Evolutionary conservation across 2,797 vertebrate genomes (phyloP), one percentile per base, ranked within the genome.

Genomic region (Nyctibius grandis): DNA sequence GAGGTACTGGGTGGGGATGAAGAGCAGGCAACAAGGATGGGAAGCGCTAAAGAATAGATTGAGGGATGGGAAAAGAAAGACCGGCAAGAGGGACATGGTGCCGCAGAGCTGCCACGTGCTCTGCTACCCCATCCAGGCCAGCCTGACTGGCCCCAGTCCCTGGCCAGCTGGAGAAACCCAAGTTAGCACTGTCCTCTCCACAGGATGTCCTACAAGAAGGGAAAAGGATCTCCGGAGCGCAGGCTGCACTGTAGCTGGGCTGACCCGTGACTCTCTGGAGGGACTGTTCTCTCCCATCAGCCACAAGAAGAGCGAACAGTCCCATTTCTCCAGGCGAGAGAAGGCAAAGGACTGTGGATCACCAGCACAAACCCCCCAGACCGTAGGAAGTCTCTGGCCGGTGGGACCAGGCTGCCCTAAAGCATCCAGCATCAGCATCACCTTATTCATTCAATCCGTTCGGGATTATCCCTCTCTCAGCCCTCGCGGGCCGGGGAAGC

Each of bases 71-170:
- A 38, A 68, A 82, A 65, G 22, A 76, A 15, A 68, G 12, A 36
- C 5, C 9, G 5, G 19, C 8, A 26, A 51, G 38, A 63, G 28
- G 20, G 16, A 40, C 0, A 0, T 4, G 3, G 1, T 77, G 34
- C 17, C 3, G 4, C 0, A 4, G 67, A 79, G 45, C 12, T 82
- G 29, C 29, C 2, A 1, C 2, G 0, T 36, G 25, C 33, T 60
- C 63, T 89, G 59, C 28, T 26, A 36, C 17, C 5, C n/a, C 1
- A 0, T 5, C 56, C 50, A 42, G 40, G 12, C 44, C 79, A 91
- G n/a, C 20, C 45, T 51, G 64, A 51, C 56, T 9, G 15, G 33
- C 34, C 14, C 29, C 65, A 36, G 29, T 12, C 31, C 54, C 50
- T 31, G 44, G 38, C 5, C 84, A 82, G 38, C 31, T 70, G 42